Base-by-base conservation (phyloP, 2,888 invertebrate species). In the Gasteruption jaculator region DNA sequence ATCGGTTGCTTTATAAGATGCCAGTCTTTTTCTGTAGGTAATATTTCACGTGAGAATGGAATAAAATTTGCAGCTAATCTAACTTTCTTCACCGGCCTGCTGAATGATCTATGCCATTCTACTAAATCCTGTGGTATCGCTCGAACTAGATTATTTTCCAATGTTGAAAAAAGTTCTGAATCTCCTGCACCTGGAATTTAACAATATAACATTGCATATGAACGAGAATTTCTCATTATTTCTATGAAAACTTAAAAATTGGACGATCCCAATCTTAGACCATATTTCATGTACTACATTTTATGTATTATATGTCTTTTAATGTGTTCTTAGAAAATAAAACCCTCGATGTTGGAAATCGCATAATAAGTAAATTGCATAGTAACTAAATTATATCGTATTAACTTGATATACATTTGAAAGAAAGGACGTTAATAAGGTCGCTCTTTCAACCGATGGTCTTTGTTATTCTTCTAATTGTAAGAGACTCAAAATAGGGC, bases 91-190 rank as follows among this genome's bases (percentile, higher is more conserved):
- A 89, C 80, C 8, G 89, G 85, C 43, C 94, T 78, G 19, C 94
- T 91, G 62, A 88, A 87, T 1, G 91, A 89, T 49, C 94, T 80
- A 53, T 87, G 81, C 94, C 94, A 95, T 73, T 95, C 95, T 55
- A 86, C 86, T 0, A 86, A 79, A 65, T 94, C 94, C 60, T 86
- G 81, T 1, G 93, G 90, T 50, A 95, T 80, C 4, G 87, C 84
- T 55, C 86, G 83, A 8, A 82, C 75, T 38, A 93, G 75, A 50
- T 83, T 83, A 37, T 85, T 79, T 68, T 89, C 86, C 59, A 93
- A 73, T n/a, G 83, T 81, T 53, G 85, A 82, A 73, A 92, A 92
- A 48, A 92, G 78, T 57, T 85, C 85, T 71, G 83, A 80, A 71
- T 91, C 90, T 49, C 92, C 92, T 58, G 86, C 84, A 77, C 86